A percentile compares a stretch with the other conserved stretches of the same genome.
Evolutionary conservation across 2,888 invertebrate species (phyloP).

Genomic region (Nomada fabriciana): DNA sequence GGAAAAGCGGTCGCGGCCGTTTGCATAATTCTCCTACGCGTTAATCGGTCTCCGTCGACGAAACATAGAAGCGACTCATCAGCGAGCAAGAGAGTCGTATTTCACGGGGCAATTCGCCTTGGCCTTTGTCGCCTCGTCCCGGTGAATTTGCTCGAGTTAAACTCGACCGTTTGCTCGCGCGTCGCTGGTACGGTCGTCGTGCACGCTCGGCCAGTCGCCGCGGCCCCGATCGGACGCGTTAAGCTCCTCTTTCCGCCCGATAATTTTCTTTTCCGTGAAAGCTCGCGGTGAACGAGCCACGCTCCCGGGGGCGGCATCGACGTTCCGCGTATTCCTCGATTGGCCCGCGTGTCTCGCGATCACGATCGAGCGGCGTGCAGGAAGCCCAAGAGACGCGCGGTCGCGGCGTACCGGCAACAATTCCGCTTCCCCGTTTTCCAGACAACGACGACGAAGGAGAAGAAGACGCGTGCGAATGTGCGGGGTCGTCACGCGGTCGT

Average conservation of each 20-base stretch:
- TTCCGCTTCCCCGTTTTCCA: constrained; percentile 1
- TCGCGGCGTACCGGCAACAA: neutral
- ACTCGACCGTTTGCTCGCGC: constrained; percentile 18
- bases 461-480: neutral
- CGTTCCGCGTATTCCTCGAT: neutral
- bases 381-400: neutral
- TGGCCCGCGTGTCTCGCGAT: neutral
- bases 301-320: neutral
- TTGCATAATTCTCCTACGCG: constrained; percentile 61
- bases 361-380: too few relatives aligned
- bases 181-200: constrained; percentile 5
- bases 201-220: constrained; percentile 11
- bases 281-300: constrained; percentile 20
- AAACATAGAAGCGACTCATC: constrained; percentile 33
- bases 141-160: constrained; percentile 27
- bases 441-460: neutral
- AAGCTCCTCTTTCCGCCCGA: constrained; percentile 44
- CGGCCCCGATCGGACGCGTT: constrained; percentile 32
- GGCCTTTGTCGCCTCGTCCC: constrained; percentile 70
- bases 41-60: constrained; percentile 37
- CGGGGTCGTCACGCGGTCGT: constrained; percentile 51
- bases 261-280: constrained; percentile 59
- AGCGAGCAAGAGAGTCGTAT: constrained; percentile 54
- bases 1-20: constrained; percentile 34
- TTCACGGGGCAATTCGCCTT: constrained; percentile 73